These are phyloP conservation scores for Synanthedon formicaeformis DNA, from an alignment of 2,888 invertebrate species.

Conservation along the genomic window DNA sequence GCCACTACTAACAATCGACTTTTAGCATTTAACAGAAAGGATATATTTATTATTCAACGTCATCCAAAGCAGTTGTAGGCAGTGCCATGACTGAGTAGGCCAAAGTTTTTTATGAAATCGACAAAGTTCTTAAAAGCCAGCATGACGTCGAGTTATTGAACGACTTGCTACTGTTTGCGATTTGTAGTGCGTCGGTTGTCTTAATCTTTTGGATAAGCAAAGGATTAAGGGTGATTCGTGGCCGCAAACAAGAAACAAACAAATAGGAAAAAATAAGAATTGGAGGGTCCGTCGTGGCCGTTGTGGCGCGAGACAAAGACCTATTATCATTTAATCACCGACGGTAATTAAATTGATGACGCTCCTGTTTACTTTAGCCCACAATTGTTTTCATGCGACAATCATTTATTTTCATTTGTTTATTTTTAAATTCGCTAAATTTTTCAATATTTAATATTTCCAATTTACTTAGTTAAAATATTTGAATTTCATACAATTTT, in stretches of 20 bases:
- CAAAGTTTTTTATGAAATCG: no score
- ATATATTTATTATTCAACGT: background rate
- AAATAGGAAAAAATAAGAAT: conserved; percentile 14
- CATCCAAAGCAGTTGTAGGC: no score
- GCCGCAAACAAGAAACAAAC: conserved; percentile 35
- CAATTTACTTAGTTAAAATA: no score
- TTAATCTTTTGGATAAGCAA: conserved; percentile 31
- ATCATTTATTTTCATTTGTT: no score
- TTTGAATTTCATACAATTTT: no score
- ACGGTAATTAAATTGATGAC: conserved; percentile 11
- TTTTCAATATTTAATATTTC: no score
- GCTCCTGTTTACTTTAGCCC: background rate
- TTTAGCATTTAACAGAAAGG: background rate
- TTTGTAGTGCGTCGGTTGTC: conserved; percentile 12
- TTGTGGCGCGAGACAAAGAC: conserved; percentile 6
- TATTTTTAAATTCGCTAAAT: no score
- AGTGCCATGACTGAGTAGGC: no score
- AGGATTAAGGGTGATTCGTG: conserved; percentile 23
- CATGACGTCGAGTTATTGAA: no score
- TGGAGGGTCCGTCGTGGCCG: background rate
- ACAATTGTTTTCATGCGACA: background rate
- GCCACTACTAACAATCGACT: background rate
- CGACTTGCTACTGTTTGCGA: background rate
- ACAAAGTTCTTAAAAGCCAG: no score
- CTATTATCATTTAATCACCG: conserved; percentile 17